A percentile compares a stretch with the other conserved stretches of the same genome.
Conservation (phyloP, 64 coral and sea anemone species). For the Stylophora pistillata region DNA sequence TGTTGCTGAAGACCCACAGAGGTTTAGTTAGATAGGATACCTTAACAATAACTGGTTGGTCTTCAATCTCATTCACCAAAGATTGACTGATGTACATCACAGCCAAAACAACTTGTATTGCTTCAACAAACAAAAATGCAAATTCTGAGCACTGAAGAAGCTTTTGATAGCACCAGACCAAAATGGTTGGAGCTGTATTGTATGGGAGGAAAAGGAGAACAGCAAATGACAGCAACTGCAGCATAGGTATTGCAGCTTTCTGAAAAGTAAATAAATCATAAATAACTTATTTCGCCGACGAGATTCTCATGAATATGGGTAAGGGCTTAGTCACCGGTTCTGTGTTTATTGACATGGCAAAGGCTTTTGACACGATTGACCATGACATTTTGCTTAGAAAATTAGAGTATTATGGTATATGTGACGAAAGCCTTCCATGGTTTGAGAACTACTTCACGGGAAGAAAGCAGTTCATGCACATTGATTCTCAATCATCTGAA, state of each 20-base stretch:
- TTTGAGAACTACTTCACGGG: too few species aligned
- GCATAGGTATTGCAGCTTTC: slow-evolving; percentile 76
- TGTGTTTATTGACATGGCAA: too few species aligned
- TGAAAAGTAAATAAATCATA: neutral
- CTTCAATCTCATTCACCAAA: slow-evolving; percentile 69
- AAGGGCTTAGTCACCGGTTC: too few species aligned
- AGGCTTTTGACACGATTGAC: too few species aligned
- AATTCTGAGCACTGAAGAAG: slow-evolving; percentile 55
- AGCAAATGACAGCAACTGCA: slow-evolving; percentile 53
- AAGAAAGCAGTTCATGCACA: too few species aligned
- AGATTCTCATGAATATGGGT: too few species aligned
- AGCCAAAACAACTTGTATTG: slow-evolving; percentile 40
- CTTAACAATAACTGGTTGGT: slow-evolving; percentile 62
- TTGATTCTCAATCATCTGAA: too few species aligned
- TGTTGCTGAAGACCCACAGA: too few species aligned
- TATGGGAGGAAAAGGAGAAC: slow-evolving; percentile 62
- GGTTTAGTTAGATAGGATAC: slow-evolving; percentile 12
- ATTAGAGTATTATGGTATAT: too few species aligned
- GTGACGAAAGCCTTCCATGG: too few species aligned
- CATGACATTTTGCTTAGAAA: too few species aligned
- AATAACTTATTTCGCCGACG: too few species aligned
- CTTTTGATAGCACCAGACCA: slow-evolving; percentile 82
- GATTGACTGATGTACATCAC: slow-evolving; percentile 64
- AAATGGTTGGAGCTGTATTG: slow-evolving; percentile 46
- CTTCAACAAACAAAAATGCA: slow-evolving; percentile 59